A percentile compares a stretch with the other conserved stretches of the same genome.
These are phyloP conservation scores for Biston betularia DNA, from an alignment of 2,888 invertebrate species.

Conservation along the genomic window DNA sequence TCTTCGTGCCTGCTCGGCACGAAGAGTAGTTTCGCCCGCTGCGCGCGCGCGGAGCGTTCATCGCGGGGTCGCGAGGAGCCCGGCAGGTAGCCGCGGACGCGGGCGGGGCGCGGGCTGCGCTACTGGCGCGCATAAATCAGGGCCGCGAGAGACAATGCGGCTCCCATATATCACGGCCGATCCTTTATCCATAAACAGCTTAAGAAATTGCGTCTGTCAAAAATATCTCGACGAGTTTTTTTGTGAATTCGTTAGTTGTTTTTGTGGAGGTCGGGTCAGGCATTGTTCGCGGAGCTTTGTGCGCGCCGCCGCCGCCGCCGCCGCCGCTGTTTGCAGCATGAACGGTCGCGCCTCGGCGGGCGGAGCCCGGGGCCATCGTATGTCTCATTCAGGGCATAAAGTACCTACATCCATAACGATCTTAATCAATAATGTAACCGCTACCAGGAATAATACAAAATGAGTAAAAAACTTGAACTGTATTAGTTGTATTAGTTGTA, in stretches of 20 bases:
- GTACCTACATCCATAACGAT: conserved; percentile 3
- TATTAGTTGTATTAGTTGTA: conserved; percentile 44
- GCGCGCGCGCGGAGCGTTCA: too few relatives aligned
- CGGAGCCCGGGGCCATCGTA: neutral
- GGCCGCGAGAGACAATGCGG: conserved; percentile 43
- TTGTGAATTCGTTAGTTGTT: conserved; percentile 48
- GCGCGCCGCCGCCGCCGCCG: conserved; percentile 37
- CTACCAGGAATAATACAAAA: conserved; percentile 11
- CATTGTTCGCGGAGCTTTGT: conserved; percentile 57
- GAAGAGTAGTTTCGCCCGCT: too few relatives aligned
- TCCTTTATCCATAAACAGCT: conserved; percentile 55
- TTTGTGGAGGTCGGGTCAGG: conserved; percentile 56
- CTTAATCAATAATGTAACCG: conserved; percentile 7
- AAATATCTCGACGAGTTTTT: conserved; percentile 48
- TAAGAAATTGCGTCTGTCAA: conserved; percentile 64
- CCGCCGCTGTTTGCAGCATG: conserved; percentile 23
- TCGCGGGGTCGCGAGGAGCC: too few relatives aligned
- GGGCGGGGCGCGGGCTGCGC: conserved; percentile 5
- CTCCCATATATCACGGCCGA: conserved; percentile 63
- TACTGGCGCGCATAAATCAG: conserved; percentile 35
- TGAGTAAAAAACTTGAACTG: conserved; percentile 24
- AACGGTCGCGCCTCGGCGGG: neutral
- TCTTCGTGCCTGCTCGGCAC: too few relatives aligned
- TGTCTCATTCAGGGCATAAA: neutral
- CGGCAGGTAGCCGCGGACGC: conserved; percentile 9